phyloP scores from a whole-genome alignment of 2,888 invertebrate genomes.

The Stictocephala bisonia region DNA sequence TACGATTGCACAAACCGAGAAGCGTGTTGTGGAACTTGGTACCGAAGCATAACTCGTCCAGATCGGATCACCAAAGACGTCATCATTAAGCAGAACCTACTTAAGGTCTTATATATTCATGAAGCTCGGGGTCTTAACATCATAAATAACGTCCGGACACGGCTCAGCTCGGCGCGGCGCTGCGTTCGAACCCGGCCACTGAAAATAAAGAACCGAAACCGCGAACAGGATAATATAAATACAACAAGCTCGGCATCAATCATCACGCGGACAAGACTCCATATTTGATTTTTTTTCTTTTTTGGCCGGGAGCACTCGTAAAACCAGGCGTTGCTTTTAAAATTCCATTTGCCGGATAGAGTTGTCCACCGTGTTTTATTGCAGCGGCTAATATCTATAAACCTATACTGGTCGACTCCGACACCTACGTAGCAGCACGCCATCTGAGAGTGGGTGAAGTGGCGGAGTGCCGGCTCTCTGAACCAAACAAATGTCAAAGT shows the following conservation, averaged over 20 bases:
- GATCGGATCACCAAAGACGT: no score
- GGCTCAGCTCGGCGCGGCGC: constrained; percentile 18
- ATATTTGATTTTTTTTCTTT: constrained; percentile 17
- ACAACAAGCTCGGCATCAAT: constrained; percentile 30
- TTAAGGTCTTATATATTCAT: constrained; percentile 29
- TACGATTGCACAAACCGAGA: no score
- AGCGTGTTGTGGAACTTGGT: no score
- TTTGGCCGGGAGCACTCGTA: not conserved
- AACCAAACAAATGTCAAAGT: no score
- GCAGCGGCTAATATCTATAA: constrained; percentile 29
- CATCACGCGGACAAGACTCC: constrained; percentile 25
- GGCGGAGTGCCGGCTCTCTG: no score
- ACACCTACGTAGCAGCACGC: not conserved
- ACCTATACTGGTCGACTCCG: constrained; percentile 10
- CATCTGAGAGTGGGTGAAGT: no score
- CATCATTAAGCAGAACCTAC: constrained; percentile 34
- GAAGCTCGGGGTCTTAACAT: constrained; percentile 16
- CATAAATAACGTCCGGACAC: constrained; percentile 23
- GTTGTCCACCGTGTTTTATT: constrained; percentile 19
- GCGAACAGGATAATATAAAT: constrained; percentile 37
- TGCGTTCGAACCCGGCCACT: no score
- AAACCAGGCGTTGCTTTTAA: constrained; percentile 35
- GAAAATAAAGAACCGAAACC: constrained; percentile 28
- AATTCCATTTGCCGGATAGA: constrained; percentile 38
- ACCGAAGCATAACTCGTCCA: constrained; percentile 21